Conservation (phyloP, 2,113 vertebrate genomes). For the Cygnus atratus region DNA sequence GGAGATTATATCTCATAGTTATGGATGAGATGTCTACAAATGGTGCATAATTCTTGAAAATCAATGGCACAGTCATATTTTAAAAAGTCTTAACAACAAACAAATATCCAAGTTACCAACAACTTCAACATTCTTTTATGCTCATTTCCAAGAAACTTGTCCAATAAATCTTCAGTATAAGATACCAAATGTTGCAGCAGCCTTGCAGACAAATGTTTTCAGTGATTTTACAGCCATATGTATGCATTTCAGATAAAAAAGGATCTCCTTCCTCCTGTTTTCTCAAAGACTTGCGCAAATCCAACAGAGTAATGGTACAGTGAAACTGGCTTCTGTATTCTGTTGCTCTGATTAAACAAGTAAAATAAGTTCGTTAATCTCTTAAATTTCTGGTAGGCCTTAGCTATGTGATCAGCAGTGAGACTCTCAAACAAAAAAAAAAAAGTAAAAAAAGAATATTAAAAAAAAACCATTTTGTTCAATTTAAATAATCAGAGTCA, state of each 20-base stretch:
- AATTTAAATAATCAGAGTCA: neutral
- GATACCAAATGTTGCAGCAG: neutral
- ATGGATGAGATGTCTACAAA: neutral
- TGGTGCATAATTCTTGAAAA: neutral
- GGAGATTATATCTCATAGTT: rapidly evolving
- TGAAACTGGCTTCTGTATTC: neutral
- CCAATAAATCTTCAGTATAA: neutral
- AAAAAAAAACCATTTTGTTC: neutral
- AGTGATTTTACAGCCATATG: neutral
- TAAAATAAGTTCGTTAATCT: neutral
- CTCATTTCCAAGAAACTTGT: neutral
- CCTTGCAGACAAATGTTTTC: neutral
- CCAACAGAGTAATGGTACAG: neutral
- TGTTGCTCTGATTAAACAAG: neutral
- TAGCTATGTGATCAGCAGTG: neutral
- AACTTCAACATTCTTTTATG: neutral
- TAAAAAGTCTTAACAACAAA: neutral
- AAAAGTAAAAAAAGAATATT: neutral
- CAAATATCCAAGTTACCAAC: neutral
- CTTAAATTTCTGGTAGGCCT: neutral
- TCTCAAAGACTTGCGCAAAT: neutral
- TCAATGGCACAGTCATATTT: neutral
- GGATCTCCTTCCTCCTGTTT: neutral
- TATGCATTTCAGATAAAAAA: neutral
- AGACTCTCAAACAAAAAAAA: neutral